These are phyloP conservation scores for Sicus ferrugineus DNA, from an alignment of 2,888 invertebrate species.

Conservation along the genomic window DNA sequence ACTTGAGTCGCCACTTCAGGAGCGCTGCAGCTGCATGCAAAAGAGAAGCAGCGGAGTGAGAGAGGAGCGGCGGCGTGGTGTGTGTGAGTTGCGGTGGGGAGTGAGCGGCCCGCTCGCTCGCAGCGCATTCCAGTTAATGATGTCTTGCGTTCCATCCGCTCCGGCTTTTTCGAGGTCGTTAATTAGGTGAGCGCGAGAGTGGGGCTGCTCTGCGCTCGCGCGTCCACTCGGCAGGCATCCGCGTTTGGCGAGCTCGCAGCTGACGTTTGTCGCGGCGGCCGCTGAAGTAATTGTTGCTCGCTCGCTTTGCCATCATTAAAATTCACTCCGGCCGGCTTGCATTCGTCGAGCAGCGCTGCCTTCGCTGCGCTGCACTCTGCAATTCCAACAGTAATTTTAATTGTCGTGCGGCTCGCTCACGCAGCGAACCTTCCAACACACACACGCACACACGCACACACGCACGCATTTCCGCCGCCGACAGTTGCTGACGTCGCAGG, in stretches of 20 bases:
- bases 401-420: slow-evolving; percentile 35
- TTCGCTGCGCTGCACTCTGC: slow-evolving; percentile 25
- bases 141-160: slow-evolving; percentile 44
- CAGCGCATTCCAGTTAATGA: slow-evolving; percentile 40
- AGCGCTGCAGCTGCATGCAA: too few species aligned
- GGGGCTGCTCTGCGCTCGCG: slow-evolving; percentile 19
- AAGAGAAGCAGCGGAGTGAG: neutral
- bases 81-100: too few species aligned
- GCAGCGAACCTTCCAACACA: slow-evolving; percentile 34
- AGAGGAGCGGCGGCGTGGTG: neutral
- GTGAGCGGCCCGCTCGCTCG: neutral
- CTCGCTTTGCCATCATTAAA: slow-evolving; percentile 42
- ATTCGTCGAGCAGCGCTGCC: slow-evolving; percentile 5
- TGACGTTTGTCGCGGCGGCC: slow-evolving; percentile 23
- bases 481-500: slow-evolving; percentile 30
- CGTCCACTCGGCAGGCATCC: slow-evolving; percentile 24
- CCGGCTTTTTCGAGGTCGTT: slow-evolving; percentile 37
- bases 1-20: neutral
- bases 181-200: slow-evolving; percentile 41
- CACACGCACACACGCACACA: slow-evolving; percentile 32
- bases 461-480: slow-evolving; percentile 17
- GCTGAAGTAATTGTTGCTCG: slow-evolving; percentile 38
- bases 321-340: slow-evolving; percentile 32
- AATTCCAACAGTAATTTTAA: slow-evolving; percentile 35
- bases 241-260: slow-evolving; percentile 6